These are phyloP conservation scores for Abscondita cerata DNA, from an alignment of 2,888 invertebrate genomes.

Conservation along the genomic window DNA sequence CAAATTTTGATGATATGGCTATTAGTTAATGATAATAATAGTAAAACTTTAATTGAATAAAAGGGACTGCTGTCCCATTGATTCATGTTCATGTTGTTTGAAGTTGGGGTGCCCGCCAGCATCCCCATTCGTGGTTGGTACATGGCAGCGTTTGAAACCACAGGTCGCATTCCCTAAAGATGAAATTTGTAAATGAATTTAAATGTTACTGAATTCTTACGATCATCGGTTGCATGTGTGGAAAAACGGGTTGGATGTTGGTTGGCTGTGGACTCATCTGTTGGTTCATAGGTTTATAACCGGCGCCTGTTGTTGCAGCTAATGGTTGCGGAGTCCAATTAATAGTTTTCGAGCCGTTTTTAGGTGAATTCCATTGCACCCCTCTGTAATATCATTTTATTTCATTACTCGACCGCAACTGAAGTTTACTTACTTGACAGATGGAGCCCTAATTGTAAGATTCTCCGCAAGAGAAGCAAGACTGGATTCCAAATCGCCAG, in stretches of 20 bases:
- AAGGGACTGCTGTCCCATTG: constrained; percentile 53
- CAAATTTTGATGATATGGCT: constrained; percentile 26
- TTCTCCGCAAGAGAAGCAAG: constrained; percentile 93
- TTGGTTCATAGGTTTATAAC: constrained; percentile 83
- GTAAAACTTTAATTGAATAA: constrained; percentile 50
- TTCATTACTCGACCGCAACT: not conserved
- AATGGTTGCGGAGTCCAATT: constrained; percentile 88
- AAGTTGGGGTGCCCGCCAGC: constrained; percentile 47
- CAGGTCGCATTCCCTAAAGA: constrained; percentile 54
- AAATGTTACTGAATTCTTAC: constrained; percentile 36
- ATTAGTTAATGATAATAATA: not conserved
- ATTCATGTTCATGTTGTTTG: constrained; percentile 38
- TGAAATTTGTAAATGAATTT: not conserved
- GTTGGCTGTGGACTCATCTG: constrained; percentile 46
- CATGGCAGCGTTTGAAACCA: constrained; percentile 48
- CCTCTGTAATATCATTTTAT: constrained; percentile 63
- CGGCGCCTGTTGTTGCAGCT: constrained; percentile 87
- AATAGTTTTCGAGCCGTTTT: constrained; percentile 80
- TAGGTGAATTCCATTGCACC: constrained; percentile 91
- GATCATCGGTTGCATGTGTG: constrained; percentile 55
- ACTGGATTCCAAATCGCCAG: constrained; percentile 93
- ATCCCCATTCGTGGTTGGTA: constrained; percentile 50
- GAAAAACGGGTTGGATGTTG: constrained; percentile 48
- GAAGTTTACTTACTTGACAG: constrained; percentile 73
- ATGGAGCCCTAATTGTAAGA: constrained; percentile 79